Evolutionary conservation across 2,113 vertebrate genomes (phyloP), one percentile per base, ranked within the genome.

Genomic region (Hyaena hyaena): DNA sequence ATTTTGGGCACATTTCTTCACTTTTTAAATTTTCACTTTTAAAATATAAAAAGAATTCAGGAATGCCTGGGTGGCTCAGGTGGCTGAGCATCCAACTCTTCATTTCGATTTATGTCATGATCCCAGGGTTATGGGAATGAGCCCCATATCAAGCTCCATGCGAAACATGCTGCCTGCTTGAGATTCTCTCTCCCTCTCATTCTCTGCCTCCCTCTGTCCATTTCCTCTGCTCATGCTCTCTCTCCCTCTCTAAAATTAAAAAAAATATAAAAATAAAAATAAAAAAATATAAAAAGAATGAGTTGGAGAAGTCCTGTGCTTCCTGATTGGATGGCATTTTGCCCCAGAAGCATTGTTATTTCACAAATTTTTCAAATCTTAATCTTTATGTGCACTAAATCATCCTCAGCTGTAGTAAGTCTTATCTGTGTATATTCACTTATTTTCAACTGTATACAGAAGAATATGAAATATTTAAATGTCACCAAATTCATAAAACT

Each of bases 391-490:
- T 92, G 15, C 7, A 94, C 50, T 65, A 94, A 74, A 94, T 86
- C 81, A 90, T 55, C 31, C 14, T 14, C 3, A 79, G 55, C 0
- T 28, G 92, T 14, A 84, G 33, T 68, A 84, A 63, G 21, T 68
- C n/a, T 66, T 63, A 53, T 73, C 12, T 92, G 21, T 7, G 66
- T 71, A 87, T 66, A 39, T 63, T 16, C 10, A 91, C 3, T 80
- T 74, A 61, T 88, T 93, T 65, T 21, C 79, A 91, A 86, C 79
- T 48, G 2, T 69, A 23, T 55, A 4, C 33, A 61, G 4, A 77
- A 79, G 2, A 3, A 96, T 28, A 69, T 39, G 86, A 85, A 82
- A 93, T 81, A 85, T 77, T 91, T 68, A 87, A 93, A 82, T 50
- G 28, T 82, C 19, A 79, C 45, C 74, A 83, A 94, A 69, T 74